phyloP scores from a whole-genome alignment of 2,888 invertebrate genomes.

The Escarpia spicata region DNA sequence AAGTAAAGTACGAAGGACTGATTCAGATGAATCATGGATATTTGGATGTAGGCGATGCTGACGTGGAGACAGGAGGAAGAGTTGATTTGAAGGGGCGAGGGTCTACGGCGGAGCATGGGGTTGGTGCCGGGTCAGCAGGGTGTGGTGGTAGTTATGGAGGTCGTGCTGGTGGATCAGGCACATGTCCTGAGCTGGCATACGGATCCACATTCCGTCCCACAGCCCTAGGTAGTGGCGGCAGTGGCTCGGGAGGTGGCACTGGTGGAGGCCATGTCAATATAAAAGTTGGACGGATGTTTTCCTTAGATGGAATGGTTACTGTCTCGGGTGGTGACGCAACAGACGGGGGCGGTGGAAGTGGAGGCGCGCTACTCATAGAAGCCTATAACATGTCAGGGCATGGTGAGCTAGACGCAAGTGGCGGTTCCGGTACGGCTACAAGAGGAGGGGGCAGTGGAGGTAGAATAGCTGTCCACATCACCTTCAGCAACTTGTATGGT shows the following conservation, averaged over 20 bases:
- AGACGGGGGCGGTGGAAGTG: constrained; percentile 48
- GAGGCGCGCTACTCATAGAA: constrained; percentile 48
- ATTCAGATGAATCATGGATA: constrained; percentile 52
- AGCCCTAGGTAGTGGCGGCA: constrained; percentile 43
- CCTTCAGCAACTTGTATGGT: constrained; percentile 46
- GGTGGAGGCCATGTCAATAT: constrained; percentile 35
- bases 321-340: constrained; percentile 41
- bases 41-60: constrained; percentile 47
- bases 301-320: constrained; percentile 49
- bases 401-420: constrained; percentile 48
- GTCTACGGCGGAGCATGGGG: constrained; percentile 38
- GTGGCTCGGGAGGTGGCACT: constrained; percentile 49
- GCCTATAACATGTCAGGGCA: constrained; percentile 53
- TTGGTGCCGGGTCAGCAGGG: constrained; percentile 28
- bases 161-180: constrained; percentile 38
- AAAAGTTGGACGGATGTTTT: constrained; percentile 44
- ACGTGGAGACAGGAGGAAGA: constrained; percentile 45
- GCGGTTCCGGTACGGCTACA: constrained; percentile 39
- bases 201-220: constrained; percentile 50
- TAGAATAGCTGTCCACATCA: constrained; percentile 49
- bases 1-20: constrained; percentile 48
- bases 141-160: constrained; percentile 48
- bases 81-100: constrained; percentile 40
- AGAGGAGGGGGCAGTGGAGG: constrained; percentile 53
- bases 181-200: constrained; percentile 40